Evolutionary conservation across 2,888 invertebrate genomes (phyloP).

Genomic region (Anthophora plumipes): DNA sequence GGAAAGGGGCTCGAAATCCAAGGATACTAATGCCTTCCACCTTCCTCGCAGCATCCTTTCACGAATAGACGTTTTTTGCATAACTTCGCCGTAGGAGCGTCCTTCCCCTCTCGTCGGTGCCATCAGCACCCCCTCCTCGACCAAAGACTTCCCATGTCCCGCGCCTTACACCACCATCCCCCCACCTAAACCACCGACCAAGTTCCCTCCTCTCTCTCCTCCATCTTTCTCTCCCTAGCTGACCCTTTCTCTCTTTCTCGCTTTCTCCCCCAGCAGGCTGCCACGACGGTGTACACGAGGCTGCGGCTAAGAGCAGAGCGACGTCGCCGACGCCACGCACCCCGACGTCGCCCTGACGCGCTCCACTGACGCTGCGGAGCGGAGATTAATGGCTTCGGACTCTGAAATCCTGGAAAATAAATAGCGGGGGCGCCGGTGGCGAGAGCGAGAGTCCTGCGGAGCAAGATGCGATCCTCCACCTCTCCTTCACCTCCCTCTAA

Average conservation of each 20-base stretch:
- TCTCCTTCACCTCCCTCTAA: slow-evolving; percentile 7
- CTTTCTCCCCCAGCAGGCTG: slow-evolving; percentile 47
- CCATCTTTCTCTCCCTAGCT: slow-evolving; percentile 38
- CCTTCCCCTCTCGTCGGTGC: slow-evolving; percentile 57
- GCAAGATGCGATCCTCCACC: slow-evolving; percentile 67
- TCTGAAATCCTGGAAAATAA: slow-evolving; percentile 84
- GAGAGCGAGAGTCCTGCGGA: slow-evolving; percentile 76
- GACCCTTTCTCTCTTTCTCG: slow-evolving; percentile 47
- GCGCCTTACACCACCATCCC: slow-evolving; percentile 54
- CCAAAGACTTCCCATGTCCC: slow-evolving; percentile 48
- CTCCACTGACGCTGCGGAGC: slow-evolving; percentile 82
- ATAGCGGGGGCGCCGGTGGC: slow-evolving; percentile 80
- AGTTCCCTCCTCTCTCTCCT: slow-evolving; percentile 43
- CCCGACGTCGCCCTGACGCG: slow-evolving; percentile 83
- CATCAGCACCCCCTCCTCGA: slow-evolving; percentile 64
- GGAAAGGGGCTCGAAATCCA: slow-evolving; percentile 29
- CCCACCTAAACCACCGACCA: slow-evolving; percentile 39
- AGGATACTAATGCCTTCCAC: slow-evolving; percentile 49
- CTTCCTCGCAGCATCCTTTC: slow-evolving; percentile 59
- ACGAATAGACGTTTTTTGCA: slow-evolving; percentile 67
- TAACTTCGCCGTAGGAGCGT: slow-evolving; percentile 57
- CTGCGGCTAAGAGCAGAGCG: slow-evolving; percentile 76
- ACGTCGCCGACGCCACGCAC: slow-evolving; percentile 78
- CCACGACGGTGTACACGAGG: slow-evolving; percentile 66
- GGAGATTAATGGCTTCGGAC: slow-evolving; percentile 84